Evolutionary conservation across 2,888 invertebrate genomes (phyloP).

Genomic region (Liposcelis brunnea): DNA sequence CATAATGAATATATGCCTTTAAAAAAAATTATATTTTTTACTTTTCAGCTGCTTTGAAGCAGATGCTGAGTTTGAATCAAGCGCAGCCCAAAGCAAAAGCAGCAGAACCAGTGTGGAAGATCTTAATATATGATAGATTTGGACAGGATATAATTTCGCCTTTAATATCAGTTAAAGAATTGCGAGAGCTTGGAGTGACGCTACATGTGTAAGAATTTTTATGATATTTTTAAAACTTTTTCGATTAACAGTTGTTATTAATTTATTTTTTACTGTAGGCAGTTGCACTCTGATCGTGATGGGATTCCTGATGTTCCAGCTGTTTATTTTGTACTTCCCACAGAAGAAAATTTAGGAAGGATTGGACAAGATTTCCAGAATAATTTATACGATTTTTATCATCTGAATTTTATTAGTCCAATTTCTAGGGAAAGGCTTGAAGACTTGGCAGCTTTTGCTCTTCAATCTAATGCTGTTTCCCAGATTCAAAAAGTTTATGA

Average conservation of each 20-base stretch:
- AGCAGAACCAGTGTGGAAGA: conserved; percentile 88
- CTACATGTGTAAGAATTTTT: conserved; percentile 77
- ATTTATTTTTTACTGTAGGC: conserved; percentile 35
- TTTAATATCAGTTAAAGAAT: conserved; percentile 83
- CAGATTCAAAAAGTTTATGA: conserved; percentile 92
- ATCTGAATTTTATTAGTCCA: conserved; percentile 92
- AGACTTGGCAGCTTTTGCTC: conserved; percentile 81
- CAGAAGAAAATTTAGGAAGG: conserved; percentile 86
- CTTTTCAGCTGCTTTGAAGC: conserved; percentile 69
- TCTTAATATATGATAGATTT: conserved; percentile 85
- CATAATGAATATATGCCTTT: conserved; percentile 2
- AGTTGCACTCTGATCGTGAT: conserved; percentile 73
- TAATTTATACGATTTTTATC: conserved; percentile 84
- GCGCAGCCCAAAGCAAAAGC: conserved; percentile 55
- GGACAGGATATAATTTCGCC: conserved; percentile 99
- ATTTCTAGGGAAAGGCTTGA: conserved; percentile 86
- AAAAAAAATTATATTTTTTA: background rate
- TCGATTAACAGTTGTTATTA: background rate
- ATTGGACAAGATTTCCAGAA: conserved; percentile 81
- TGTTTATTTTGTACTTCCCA: conserved; percentile 92
- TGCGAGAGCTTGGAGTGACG: conserved; percentile 91
- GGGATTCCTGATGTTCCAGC: conserved; percentile 98
- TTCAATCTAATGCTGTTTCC: conserved; percentile 78
- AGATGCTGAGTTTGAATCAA: conserved; percentile 88
- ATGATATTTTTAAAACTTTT: conserved; percentile 10